Evolutionary conservation across 2,113 vertebrate species (phyloP).

Genomic region (Probosciger aterrimus): DNA sequence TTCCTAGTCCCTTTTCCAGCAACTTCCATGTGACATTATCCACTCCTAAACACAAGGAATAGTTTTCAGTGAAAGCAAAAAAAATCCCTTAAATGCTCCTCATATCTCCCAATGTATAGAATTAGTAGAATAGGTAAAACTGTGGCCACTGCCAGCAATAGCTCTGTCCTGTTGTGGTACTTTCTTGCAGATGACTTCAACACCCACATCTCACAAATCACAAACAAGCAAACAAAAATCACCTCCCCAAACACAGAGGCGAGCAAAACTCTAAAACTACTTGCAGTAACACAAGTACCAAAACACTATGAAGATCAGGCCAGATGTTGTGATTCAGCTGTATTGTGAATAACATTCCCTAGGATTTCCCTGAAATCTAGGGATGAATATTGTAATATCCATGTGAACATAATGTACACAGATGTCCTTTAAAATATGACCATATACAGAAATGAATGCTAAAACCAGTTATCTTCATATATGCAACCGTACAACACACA

Average conservation of each 20-base stretch:
- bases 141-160: not conserved
- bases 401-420: accelerated
- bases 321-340: not conserved
- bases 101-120: accelerated
- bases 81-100: not conserved
- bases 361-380: not conserved
- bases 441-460: not conserved
- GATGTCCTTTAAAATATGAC: not conserved
- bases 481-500: not conserved
- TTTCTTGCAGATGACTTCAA: not conserved
- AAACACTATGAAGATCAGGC: not conserved
- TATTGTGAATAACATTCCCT: not conserved
- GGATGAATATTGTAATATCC: accelerated
- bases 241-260: not conserved
- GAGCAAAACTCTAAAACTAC: not conserved
- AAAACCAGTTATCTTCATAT: accelerated
- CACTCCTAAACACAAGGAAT: not conserved
- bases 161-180: accelerated
- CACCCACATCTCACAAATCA: not conserved
- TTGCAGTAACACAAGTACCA: accelerated
- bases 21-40: not conserved
- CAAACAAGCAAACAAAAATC: not conserved
- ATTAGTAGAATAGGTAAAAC: not conserved
- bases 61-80: not conserved
- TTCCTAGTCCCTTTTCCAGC: not conserved